Evolutionary conservation across 1,140 invertebrate species (phyloP).

Genomic region (Alviniconcha marisindica): DNA sequence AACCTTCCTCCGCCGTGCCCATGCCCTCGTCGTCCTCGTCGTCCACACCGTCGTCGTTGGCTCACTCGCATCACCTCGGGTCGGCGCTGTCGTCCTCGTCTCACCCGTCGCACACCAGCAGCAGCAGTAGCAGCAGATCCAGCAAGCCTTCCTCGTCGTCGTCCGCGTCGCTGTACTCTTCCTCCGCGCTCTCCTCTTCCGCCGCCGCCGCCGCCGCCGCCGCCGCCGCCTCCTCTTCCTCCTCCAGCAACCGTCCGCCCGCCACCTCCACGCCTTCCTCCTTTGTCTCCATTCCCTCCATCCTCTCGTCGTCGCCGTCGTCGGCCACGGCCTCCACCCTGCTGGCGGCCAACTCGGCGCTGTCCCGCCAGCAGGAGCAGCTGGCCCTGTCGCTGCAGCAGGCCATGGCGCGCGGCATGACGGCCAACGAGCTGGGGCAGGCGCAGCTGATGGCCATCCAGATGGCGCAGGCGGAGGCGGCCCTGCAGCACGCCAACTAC

Average conservation of each 20-base stretch:
- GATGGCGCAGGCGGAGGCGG: conserved; percentile 33
- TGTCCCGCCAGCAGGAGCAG: conserved; percentile 34
- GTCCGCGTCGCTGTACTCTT: background rate
- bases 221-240: background rate
- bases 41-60: background rate
- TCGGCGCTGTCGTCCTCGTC: background rate
- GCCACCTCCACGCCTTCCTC: conserved; percentile 14
- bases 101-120: background rate
- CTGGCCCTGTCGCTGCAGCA: conserved; percentile 33
- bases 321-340: background rate
- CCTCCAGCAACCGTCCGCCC: background rate
- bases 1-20: background rate
- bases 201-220: background rate
- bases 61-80: background rate
- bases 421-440: conserved; percentile 25
- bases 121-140: conserved; percentile 23
- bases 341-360: conserved; percentile 10
- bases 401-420: conserved; percentile 26
- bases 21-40: background rate
- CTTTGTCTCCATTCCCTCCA: conserved; percentile 10
- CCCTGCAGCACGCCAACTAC: conserved; percentile 34
- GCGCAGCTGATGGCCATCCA: conserved; percentile 34
- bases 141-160: conserved; percentile 7
- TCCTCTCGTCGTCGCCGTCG: conserved; percentile 1
- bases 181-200: conserved; percentile 3